Percentiles rank a stretch among this genome's conserved stretches.
Conservation (phyloP, 2,888 invertebrate genomes). For the Antitype chi region DNA sequence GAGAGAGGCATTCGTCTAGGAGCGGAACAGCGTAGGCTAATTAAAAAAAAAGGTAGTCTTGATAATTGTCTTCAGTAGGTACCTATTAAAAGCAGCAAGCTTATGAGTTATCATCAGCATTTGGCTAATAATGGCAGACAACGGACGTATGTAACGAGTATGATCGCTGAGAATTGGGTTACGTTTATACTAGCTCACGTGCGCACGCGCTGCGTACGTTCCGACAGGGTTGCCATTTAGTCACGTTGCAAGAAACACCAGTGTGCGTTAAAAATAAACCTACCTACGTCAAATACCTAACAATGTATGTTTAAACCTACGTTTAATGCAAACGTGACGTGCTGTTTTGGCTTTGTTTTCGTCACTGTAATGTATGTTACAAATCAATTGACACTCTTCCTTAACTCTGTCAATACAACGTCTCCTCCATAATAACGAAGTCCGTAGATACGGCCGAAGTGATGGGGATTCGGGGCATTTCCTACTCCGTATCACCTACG, state of each 20-base stretch:
- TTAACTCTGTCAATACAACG: neutral
- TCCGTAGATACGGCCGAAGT: no score
- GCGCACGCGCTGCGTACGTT: constrained; percentile 47
- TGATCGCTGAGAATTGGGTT: constrained; percentile 48
- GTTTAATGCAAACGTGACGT: neutral
- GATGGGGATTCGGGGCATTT: no score
- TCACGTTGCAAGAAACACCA: constrained; percentile 51
- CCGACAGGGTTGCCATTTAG: constrained; percentile 43
- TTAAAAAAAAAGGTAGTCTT: neutral
- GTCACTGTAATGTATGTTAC: neutral
- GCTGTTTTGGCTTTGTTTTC: constrained; percentile 1
- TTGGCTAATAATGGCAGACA: neutral
- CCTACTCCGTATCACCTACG: no score
- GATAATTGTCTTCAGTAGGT: neutral
- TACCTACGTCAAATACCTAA: constrained; percentile 17
- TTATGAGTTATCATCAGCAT: no score
- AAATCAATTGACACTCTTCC: neutral
- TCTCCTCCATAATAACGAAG: no score
- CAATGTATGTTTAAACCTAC: constrained; percentile 16
- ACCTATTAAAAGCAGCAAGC: neutral
- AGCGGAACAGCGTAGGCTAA: no score
- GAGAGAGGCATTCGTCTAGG: no score
- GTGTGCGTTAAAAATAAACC: constrained; percentile 44
- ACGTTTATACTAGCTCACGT: constrained; percentile 40
- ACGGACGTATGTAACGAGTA: neutral